Conservation (phyloP, 1,140 invertebrate species). For the Cydia splendana region DNA sequence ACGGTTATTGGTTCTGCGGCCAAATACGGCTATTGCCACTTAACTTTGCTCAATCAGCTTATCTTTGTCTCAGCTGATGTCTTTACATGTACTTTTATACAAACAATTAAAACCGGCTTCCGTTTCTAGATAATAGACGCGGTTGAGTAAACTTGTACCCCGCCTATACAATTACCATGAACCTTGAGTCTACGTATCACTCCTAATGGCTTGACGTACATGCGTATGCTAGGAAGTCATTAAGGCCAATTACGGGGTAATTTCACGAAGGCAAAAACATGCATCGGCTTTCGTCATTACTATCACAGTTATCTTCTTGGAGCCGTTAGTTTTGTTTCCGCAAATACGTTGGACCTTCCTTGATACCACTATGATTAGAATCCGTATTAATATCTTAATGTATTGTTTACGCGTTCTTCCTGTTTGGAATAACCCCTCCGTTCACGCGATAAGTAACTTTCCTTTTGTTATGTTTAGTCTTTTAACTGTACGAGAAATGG, state of each 20-base stretch:
- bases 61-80: not conserved
- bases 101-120: conserved; percentile 1
- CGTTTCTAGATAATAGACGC: conserved; percentile 14
- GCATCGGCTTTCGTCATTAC: conserved; percentile 28
- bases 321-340: conserved; percentile 26
- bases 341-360: not conserved
- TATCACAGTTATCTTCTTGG: conserved; percentile 37
- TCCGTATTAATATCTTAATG: not conserved
- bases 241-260: conserved; percentile 54
- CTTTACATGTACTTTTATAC: conserved; percentile 16
- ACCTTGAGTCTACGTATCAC: conserved; percentile 40
- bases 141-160: conserved; percentile 6
- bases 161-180: conserved; percentile 34
- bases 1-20: not conserved
- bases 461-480: too few species aligned
- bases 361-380: not conserved
- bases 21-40: not conserved
- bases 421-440: not conserved
- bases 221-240: conserved; percentile 54
- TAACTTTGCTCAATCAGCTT: not conserved
- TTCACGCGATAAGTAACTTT: not conserved
- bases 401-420: not conserved
- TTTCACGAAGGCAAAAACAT: conserved; percentile 53
- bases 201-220: conserved; percentile 37
- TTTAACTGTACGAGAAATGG: not conserved